These are phyloP conservation scores for Drosophila sulfurigaster DNA, from an alignment of 1,140 invertebrate genomes.

Conservation along the genomic window DNA sequence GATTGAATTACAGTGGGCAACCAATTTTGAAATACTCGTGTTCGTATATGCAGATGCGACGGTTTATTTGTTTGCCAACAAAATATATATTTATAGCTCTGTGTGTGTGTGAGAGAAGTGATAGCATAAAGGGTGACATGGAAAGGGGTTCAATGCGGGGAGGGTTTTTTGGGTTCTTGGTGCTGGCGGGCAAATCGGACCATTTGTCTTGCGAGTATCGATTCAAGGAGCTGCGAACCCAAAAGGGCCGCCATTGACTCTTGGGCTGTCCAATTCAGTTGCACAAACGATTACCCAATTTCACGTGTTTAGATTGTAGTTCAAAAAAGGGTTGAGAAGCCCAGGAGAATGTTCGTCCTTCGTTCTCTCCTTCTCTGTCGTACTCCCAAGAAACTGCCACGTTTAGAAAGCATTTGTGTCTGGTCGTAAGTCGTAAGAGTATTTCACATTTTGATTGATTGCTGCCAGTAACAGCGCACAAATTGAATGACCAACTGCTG, in stretches of 20 bases:
- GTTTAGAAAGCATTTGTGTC: slow-evolving; percentile 21
- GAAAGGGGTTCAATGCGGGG: neutral
- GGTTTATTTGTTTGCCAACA: slow-evolving; percentile 46
- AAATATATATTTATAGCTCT: slow-evolving; percentile 35
- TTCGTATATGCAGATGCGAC: slow-evolving; percentile 1
- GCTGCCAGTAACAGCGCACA: slow-evolving; percentile 52
- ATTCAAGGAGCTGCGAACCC: slow-evolving; percentile 17
- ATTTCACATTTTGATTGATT: slow-evolving; percentile 51
- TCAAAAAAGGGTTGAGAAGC: slow-evolving; percentile 32
- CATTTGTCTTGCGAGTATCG: slow-evolving; percentile 47
- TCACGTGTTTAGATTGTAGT: slow-evolving; percentile 45
- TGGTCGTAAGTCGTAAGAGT: neutral
- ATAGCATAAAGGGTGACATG: neutral
- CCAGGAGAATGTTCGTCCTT: neutral
- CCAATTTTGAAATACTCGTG: slow-evolving; percentile 26
- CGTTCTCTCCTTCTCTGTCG: neutral
- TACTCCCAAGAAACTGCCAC: neutral
- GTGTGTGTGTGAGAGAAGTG: neutral
- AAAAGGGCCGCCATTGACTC: slow-evolving; percentile 14
- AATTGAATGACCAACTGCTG: slow-evolving; percentile 59
- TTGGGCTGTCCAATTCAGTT: slow-evolving; percentile 34
- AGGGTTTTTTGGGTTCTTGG: neutral
- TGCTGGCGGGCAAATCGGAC: slow-evolving; percentile 20
- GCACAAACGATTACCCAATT: slow-evolving; percentile 49
- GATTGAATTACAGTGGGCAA: slow-evolving; percentile 36